A percentile compares a stretch with the other conserved stretches of the same genome.
phyloP scores from a whole-genome alignment of 1,140 invertebrate genomes.

The Drosophila melanogaster region DNA sequence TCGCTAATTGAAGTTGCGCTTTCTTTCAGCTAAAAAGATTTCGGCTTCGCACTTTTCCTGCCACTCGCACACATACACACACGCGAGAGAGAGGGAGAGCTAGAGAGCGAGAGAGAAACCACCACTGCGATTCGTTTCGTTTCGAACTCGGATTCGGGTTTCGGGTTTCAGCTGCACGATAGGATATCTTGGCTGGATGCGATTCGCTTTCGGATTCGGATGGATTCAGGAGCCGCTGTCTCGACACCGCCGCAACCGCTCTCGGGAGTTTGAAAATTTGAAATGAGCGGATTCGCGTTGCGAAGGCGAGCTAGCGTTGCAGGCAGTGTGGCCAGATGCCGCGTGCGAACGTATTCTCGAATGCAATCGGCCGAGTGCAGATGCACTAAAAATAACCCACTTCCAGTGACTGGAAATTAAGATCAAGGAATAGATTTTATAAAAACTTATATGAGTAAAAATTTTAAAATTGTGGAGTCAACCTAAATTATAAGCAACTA shows the following conservation, averaged over 20 bases:
- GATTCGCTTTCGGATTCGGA: slow-evolving; percentile 11
- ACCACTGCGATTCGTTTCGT: slow-evolving; percentile 42
- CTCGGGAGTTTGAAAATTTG: slow-evolving; percentile 12
- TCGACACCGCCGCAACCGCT: slow-evolving; percentile 1
- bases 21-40: slow-evolving; percentile 47
- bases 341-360: no score
- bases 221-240: slow-evolving; percentile 19
- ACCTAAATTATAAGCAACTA: no score
- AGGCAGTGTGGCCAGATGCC: neutral
- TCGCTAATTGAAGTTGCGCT: slow-evolving; percentile 60
- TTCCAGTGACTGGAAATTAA: no score
- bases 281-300: slow-evolving; percentile 6
- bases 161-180: slow-evolving; percentile 35
- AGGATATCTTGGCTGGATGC: slow-evolving; percentile 32
- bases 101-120: slow-evolving; percentile 61
- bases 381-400: no score
- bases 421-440: no score
- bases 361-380: no score
- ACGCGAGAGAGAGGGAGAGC: slow-evolving; percentile 45
- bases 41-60: slow-evolving; percentile 76
- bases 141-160: slow-evolving; percentile 21
- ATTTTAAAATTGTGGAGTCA: no score
- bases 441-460: no score
- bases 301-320: neutral
- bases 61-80: slow-evolving; percentile 56